Evolutionary conservation across 2,113 vertebrate species (phyloP), one percentile per base, ranked within the genome.

Genomic region (Hyperoodon ampullatus): DNA sequence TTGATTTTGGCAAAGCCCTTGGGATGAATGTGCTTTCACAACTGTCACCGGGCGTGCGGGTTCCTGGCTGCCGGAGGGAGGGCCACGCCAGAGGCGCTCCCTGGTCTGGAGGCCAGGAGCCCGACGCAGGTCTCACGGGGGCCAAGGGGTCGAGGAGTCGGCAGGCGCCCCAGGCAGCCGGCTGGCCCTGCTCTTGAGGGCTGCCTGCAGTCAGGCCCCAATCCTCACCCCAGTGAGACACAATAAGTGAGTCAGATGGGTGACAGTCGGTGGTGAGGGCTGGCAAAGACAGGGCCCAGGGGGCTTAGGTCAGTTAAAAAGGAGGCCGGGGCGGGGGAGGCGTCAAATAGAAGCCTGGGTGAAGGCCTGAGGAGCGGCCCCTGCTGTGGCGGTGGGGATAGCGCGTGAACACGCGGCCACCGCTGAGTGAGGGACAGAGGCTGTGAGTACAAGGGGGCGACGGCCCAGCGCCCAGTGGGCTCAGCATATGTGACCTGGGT

Each of bases 71-170:
- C 50, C 8, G 30, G 53, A 55, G 30, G 0, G 6, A 53, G 75
- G 75, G 30, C 30, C 18, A 21, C 30, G 10, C 19, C 50, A 14
- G 47, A 78, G 30, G 30, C 30, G 1, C 16, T 75, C 44, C 44
- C 74, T 55, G 35, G 77, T 26, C 53, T 58, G 4, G 77, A 80
- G 50, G 53, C 55, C 53, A 55, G 77, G 53, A 80, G 30, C 77
- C n/a, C 4, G 0, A 28, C 6, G 26, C 5, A n/a, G 77, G 21
- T 58, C n/a, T 35, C 53, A 24, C 0, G 7, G n/a, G 53, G 53
- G 53, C 58, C 1, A 0, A 58, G 33, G 50, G 33, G 3, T 58
- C 5, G 5, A 65, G 65, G 65, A 30, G 65, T 16, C n/a, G 33
- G 50, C 77, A 58, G 77, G n/a, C 5, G 4, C 53, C 10, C 77